A percentile compares a stretch with the other conserved stretches of the same genome.
These are phyloP conservation scores for Phragmatobia fuliginosa DNA, from an alignment of 2,888 invertebrate genomes.

Conservation along the genomic window DNA sequence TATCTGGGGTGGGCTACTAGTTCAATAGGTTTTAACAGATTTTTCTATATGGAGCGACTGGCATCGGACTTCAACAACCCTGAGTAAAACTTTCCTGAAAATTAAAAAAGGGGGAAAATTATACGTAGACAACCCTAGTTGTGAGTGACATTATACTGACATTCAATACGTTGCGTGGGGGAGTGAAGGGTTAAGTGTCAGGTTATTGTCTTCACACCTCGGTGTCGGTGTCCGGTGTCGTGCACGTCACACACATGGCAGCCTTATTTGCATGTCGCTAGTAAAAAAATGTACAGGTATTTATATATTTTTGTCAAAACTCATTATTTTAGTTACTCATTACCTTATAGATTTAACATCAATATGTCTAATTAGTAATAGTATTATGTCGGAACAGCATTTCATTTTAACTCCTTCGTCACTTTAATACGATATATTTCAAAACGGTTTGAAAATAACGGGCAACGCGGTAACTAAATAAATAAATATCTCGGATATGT, in stretches of 20 bases:
- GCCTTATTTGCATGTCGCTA: neutral
- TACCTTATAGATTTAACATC: neutral
- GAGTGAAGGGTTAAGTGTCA: slow-evolving; percentile 35
- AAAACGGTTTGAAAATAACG: no score
- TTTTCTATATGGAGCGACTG: no score
- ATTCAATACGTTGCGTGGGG: slow-evolving; percentile 20
- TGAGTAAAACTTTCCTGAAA: no score
- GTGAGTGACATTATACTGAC: slow-evolving; percentile 19
- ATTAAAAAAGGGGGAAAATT: neutral
- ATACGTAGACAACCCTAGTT: slow-evolving; percentile 5
- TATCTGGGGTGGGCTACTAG: no score
- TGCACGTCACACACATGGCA: slow-evolving; percentile 31
- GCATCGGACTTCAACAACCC: no score
- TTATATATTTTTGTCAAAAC: neutral
- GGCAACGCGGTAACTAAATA: no score
- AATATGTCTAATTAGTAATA: neutral
- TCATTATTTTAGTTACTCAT: neutral
- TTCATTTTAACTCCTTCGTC: neutral
- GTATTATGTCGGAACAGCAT: neutral
- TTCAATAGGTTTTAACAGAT: no score
- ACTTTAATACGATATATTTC: no score
- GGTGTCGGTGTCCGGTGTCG: slow-evolving; percentile 39
- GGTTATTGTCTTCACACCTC: slow-evolving; percentile 49
- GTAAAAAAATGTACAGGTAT: neutral
- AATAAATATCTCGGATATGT: no score